Percentiles rank a stretch among this genome's conserved stretches.
Conservation (phyloP, 2,113 vertebrate species). For the Bos javanicus region DNA sequence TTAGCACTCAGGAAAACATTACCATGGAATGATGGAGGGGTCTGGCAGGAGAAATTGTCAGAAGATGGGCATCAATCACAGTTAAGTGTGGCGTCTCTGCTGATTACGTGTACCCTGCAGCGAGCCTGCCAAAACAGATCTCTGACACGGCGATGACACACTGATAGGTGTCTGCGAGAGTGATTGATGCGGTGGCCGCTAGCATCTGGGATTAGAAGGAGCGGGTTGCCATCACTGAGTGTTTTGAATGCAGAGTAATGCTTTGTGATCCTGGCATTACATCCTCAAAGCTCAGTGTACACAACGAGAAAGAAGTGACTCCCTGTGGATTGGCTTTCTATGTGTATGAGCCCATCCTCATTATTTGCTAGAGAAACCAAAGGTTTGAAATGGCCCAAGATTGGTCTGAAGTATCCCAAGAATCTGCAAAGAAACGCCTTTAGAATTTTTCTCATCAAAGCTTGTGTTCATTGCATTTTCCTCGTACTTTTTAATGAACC, state of each 20-base stretch:
- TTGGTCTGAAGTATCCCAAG: not conserved
- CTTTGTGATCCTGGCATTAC: not conserved
- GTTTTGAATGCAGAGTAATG: not conserved
- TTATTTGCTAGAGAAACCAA: not conserved
- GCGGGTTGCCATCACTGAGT: not conserved
- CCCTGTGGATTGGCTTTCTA: not conserved
- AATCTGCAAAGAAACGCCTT: not conserved
- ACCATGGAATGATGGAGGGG: conserved; percentile 58
- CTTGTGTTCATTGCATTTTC: not conserved
- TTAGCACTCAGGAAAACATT: conserved; percentile 66
- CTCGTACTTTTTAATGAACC: not conserved
- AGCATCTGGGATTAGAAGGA: not conserved
- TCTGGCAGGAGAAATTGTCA: conserved; percentile 70
- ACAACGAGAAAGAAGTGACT: not conserved
- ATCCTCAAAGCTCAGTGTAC: not conserved
- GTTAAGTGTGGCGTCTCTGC: conserved; percentile 63
- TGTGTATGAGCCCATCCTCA: not conserved
- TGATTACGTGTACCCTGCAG: conserved; percentile 29
- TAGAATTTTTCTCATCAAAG: not conserved
- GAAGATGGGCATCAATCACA: conserved; percentile 72
- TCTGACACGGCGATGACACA: conserved; percentile 55
- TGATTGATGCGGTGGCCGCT: conserved; percentile 53
- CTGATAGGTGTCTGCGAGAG: conserved; percentile 24
- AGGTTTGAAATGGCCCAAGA: not conserved
- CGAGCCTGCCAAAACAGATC: conserved; percentile 54